Conservation (phyloP, 2,888 invertebrate species). For the Hermaeophaga mercurialis region DNA sequence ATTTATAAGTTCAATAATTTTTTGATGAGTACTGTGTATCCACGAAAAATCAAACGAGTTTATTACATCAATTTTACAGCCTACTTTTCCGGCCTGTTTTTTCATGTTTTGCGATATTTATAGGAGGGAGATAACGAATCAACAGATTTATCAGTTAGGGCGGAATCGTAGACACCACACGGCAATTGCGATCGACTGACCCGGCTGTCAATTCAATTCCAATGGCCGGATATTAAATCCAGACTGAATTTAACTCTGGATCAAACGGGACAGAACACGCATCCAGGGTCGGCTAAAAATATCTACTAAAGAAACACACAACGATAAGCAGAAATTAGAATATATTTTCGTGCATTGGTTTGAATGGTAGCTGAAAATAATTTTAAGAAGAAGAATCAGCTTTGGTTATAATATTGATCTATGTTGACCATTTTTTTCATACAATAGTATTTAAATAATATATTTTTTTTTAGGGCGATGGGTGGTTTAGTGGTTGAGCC, state of each 20-base stretch:
- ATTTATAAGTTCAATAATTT: too few relatives aligned
- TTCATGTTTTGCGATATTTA: neutral
- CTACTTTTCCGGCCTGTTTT: neutral
- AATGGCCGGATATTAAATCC: conserved; percentile 30
- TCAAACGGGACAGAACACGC: neutral
- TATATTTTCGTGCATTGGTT: too few relatives aligned
- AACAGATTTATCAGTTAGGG: conserved; percentile 15
- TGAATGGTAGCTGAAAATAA: too few relatives aligned
- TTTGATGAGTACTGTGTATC: too few relatives aligned
- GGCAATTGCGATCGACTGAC: neutral
- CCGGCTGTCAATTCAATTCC: conserved; percentile 13
- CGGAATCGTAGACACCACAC: conserved; percentile 1
- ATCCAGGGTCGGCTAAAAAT: neutral
- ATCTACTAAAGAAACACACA: neutral
- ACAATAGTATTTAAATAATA: too few relatives aligned
- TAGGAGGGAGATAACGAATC: conserved; percentile 12
- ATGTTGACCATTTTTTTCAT: too few relatives aligned
- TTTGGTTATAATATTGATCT: too few relatives aligned
- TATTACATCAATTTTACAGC: conserved; percentile 5
- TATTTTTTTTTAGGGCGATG: too few relatives aligned
- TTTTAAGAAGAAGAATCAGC: too few relatives aligned
- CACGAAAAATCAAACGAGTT: neutral
- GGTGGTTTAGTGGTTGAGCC: too few relatives aligned
- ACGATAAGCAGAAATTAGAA: too few relatives aligned
- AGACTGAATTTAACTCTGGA: conserved; percentile 10